Evolutionary conservation across 2,797 vertebrate genomes (phyloP), one percentile per base, ranked within the genome.

Genomic region (Ctenochaetus hawaiiensis): DNA sequence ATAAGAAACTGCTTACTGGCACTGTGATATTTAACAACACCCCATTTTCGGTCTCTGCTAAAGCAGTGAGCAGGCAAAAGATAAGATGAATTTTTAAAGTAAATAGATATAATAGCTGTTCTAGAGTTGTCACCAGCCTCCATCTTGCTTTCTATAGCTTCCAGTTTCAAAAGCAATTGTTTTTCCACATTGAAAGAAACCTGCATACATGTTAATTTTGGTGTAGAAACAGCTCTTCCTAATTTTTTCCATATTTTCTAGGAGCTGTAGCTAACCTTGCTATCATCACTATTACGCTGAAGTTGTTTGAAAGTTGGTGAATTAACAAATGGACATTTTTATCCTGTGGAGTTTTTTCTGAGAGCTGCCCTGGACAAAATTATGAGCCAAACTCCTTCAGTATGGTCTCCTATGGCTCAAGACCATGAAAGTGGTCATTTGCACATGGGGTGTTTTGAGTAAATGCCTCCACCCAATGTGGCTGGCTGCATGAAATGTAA

Each of bases 401-500:
- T 47, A 45, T 34, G 20, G 18, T 52, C 44, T 30, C 5, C 10
- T 3, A 16, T 23, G 48, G 41, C 43, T 61, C 22, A 44, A 65
- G 34, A 44, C 16, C 54, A 48, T 26, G 11, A 71, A 18, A 30
- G 58, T 11, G 12, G 7, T 18, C 57, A 60, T 12, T 53, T 16
- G 13, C 44, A 44, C 17, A 44, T 47, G 49, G 13, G 58, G 52
- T 45, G 30, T 70, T 82, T 70, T 56, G 17, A 58, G 52, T 77
- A 74, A 77, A 78, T 73, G 48, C 26, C 23, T 72, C 44, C 39
- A 56, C 41, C 63, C 59, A 51, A 16, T 53, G 22, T n/a, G 63
- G 62, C 58, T 6, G 6, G 44, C 59, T 52, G 39, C 49, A 43
- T 54, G 61, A 89, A 72, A 90, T 81, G 64, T 69, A 81, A 84